Conservation (phyloP, 2,797 vertebrate species). For the Smutsia temminckii region DNA sequence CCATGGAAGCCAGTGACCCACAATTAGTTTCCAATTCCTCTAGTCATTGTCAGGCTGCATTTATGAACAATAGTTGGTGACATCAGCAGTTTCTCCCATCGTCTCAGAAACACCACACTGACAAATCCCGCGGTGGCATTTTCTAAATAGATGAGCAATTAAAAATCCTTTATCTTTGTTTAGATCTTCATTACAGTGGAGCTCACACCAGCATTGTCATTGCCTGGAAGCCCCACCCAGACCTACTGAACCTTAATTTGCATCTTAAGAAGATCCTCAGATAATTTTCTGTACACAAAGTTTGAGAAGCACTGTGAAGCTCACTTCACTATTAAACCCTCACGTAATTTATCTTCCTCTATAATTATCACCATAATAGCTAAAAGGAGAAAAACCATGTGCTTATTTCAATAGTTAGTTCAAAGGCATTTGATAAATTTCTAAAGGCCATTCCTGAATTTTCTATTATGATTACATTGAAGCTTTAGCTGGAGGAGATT, state of each 20-base stretch:
- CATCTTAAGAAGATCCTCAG: not conserved
- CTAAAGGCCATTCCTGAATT: not conserved
- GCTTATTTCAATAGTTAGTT: not conserved
- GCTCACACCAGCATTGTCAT: not conserved
- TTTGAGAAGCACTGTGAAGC: not conserved
- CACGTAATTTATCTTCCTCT: not conserved
- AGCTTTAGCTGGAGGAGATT: not conserved
- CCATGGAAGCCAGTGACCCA: not conserved
- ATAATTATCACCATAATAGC: not conserved
- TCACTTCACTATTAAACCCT: not conserved
- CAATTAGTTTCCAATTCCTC: not conserved
- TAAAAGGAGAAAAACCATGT: not conserved
- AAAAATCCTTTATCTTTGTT: not conserved
- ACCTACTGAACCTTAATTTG: not conserved
- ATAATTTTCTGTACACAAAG: not conserved
- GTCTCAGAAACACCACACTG: not conserved
- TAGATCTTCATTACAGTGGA: not conserved
- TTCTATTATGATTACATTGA: not conserved
- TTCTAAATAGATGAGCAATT: not conserved
- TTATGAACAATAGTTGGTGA: not conserved
- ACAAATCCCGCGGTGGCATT: not conserved
- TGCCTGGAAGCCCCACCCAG: not conserved
- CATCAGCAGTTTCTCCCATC: not conserved
- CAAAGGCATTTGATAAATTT: not conserved
- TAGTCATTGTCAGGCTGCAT: not conserved